A percentile compares a stretch with the other conserved stretches of the same genome.
These are phyloP conservation scores for Pteruthius melanotis DNA, from an alignment of 2,113 vertebrate genomes.

Conservation along the genomic window DNA sequence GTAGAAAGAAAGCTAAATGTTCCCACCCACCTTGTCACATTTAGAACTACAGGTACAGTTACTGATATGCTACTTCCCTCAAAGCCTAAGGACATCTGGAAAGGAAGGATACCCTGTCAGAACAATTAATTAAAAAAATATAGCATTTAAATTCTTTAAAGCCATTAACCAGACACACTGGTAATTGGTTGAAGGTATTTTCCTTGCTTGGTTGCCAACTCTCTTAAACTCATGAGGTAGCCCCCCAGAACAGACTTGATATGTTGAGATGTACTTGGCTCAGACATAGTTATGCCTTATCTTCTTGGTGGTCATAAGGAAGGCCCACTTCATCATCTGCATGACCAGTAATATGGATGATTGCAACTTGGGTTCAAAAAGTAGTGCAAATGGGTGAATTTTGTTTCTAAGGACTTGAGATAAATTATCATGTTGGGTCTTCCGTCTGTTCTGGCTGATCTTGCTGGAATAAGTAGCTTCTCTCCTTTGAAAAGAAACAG, in stretches of 20 bases:
- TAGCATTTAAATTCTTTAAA: not conserved
- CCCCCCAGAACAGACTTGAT: not conserved
- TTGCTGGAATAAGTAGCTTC: not conserved
- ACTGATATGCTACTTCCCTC: not conserved
- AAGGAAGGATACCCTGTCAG: not conserved
- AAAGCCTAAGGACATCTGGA: not conserved
- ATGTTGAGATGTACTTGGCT: fast-evolving
- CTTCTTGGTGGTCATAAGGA: not conserved
- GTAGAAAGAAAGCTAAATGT: not conserved
- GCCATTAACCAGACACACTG: not conserved
- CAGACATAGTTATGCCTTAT: not conserved
- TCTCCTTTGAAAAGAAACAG: not conserved
- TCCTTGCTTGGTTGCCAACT: not conserved
- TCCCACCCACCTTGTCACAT: not conserved
- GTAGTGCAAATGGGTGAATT: not conserved
- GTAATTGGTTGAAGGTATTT: not conserved
- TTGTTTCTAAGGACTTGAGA: not conserved
- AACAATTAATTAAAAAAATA: not conserved
- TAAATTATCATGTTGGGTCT: not conserved
- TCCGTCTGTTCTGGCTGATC: not conserved
- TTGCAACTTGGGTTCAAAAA: not conserved
- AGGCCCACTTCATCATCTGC: not conserved
- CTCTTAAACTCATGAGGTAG: not conserved
- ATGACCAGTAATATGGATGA: not conserved
- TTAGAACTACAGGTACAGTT: not conserved